These are phyloP conservation scores for Pogonophryne albipinna DNA, from an alignment of 2,797 vertebrate genomes.

Conservation along the genomic window DNA sequence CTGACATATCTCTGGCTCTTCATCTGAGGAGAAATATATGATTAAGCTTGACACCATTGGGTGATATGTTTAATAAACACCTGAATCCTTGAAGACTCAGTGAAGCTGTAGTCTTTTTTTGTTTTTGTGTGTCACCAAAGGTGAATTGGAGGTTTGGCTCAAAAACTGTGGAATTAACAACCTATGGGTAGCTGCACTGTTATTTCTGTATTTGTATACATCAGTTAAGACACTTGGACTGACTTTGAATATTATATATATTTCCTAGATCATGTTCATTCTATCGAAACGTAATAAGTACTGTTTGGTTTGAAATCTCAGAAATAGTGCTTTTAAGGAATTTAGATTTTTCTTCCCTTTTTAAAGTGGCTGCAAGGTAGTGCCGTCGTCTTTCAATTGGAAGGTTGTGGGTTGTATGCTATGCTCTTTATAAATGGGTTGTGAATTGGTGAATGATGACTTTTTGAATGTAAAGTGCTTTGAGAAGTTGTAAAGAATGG, in stretches of 20 bases:
- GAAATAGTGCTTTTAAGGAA: too few relatives aligned
- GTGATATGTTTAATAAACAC: background rate
- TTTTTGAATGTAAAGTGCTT: too few relatives aligned
- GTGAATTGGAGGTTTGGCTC: background rate
- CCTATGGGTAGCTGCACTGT: background rate
- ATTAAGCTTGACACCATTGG: slow-evolving; percentile 3
- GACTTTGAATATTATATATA: background rate
- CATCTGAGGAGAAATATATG: slow-evolving; percentile 4
- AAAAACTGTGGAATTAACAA: background rate
- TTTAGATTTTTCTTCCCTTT: too few relatives aligned
- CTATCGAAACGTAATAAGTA: background rate
- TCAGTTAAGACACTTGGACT: background rate
- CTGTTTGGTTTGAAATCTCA: too few relatives aligned
- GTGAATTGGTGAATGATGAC: too few relatives aligned
- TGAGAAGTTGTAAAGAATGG: too few relatives aligned
- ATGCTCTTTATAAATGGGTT: too few relatives aligned
- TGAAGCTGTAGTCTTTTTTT: background rate
- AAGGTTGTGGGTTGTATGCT: too few relatives aligned
- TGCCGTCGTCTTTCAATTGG: too few relatives aligned
- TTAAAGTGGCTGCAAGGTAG: too few relatives aligned
- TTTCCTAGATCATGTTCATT: background rate
- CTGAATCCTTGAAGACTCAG: background rate
- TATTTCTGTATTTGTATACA: background rate
- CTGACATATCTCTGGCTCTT: background rate
- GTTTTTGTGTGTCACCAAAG: background rate